Evolutionary conservation across 2,888 invertebrate genomes (phyloP), one percentile per base, ranked within the genome.

Genomic region (Drosophila suboccidentalis): DNA sequence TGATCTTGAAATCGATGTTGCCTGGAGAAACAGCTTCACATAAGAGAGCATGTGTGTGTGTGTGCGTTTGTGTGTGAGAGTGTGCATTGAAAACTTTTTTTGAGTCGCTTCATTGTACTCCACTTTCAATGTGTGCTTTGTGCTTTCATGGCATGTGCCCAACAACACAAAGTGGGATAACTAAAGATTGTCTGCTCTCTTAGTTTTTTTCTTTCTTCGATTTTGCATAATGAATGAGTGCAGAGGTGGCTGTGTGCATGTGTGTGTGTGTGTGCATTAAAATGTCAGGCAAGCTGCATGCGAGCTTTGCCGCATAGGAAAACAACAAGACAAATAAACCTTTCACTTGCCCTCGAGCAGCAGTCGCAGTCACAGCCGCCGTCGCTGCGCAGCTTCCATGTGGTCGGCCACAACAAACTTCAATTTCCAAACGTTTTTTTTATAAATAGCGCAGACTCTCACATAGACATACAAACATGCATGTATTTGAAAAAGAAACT

Each of bases 291-390:
- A 32, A 61, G 55, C 41, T 75, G 75, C 75, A 75, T 65, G 64
- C 32, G n/a, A 76, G 74, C 59, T 65, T 59, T 58, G 63, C 36
- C 11, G 38, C 58, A 68, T 62, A 59, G 72, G 72, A 62, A 49
- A 59, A 47, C 43, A 58, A 59, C 44, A 46, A 59, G 41, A 63
- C 34, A 46, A n/a, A 50, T n/a, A 26, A 62, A 77, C 78, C 78
- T 78, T 78, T 78, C 78, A 80, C 78, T 78, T 76, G 78, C 76
- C 77, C 79, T 77, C 79, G 64, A 74, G 66, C 78, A 39, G 22
- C 58, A 50, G 17, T 8, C 38, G 39, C 22, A 4, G 49, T n/a
- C 49, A 32, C 41, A 8, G 26, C 17, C 54, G 11, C 4, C 15
- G 32, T 49, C 19, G 49, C 46, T 36, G 17, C 59, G 32, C 73